Evolutionary conservation across 2,797 vertebrate species (phyloP), one percentile per base, ranked within the genome.

Genomic region (Silurus lanzhouensis): DNA sequence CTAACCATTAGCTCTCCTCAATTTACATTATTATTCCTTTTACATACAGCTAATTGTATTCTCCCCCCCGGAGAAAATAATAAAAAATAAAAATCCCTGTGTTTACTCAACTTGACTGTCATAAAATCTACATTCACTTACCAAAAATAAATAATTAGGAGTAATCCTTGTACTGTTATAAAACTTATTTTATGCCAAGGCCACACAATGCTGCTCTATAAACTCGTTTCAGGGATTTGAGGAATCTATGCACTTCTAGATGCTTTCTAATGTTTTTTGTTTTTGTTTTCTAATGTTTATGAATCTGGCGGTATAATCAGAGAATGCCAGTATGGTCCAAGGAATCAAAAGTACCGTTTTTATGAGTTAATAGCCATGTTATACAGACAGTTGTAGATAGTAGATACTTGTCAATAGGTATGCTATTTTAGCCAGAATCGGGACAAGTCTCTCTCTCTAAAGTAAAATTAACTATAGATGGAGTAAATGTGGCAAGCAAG

Each of bases 281-380:
- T 31, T 31, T 31, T 31, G 31, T 31, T 31, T 6, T 55, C 22
- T 6, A 25, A 22, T 15, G 15, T 5, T 77, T 58, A 60, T 75
- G 27, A 82, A 75, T 84, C 88, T 87, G 87, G 61, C 46, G 88
- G 88, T 85, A 86, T 58, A 79, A 88, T 17, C 27, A 90, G 63
- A 89, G 85, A 89, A 89, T 84, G 89, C 81, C 85, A 89, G 81
- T 31, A 31, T 57, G 72, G 31, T 66, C 46, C 48, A 68, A 74
- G 44, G 10, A 60, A 68, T 58, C 44, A 12, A 61, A 17, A 38
- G 22, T 67, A 60, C 77, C 88, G 82, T 85, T 81, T 61, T 66
- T 48, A 63, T 68, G n/a, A 81, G 25, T 12, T 89, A 89, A 87
- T 87, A 87, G 80, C 77, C n/a, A 68, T 88, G 87, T 88, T 92